Evolutionary conservation across 92 coral and sea anemone genomes (phyloP), one percentile per base, ranked within the genome.

Genomic region (Actinernus sp.): DNA sequence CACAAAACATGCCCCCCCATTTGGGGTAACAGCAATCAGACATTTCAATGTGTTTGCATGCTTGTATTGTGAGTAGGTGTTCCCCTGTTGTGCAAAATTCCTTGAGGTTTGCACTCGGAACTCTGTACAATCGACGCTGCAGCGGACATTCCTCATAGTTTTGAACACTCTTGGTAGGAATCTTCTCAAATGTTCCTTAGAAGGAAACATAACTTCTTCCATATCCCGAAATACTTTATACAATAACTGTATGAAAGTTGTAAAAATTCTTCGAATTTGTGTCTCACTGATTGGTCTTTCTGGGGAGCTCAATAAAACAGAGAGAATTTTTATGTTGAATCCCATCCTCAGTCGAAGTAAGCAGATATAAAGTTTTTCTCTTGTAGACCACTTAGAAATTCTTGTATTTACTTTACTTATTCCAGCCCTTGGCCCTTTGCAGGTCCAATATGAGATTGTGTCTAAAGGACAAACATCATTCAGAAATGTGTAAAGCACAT

Each of bases 121-220:
- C 67, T 78, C 91, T 1, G 85, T 85, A 59, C 86, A 77, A 59
- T 85, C 78, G 37, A 85, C 76, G 66, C 67, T 62, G 72, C 91
- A 85, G 38, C 91, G 55, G 32, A 84, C 62, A 34, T 85, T 85
- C 58, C 44, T 70, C n/a, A 77, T 41, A 31, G 91, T 62, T 50
- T 85, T 85, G 45, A 85, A 85, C 21, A 85, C 85, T 63, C 58
- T 77, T 4, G 91, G 91, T 1, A 77, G 65, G 26, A 70, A 84
- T 36, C 31, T 52, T n/a, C 58, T 50, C 21, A 71, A 58, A 3
- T 45, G 61, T 8, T 69, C 56, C 37, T 63, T 77, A 45, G 41
- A 25, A 13, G 85, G 91, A 62, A 85, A 85, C 70, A 78, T 61
- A 14, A 55, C 54, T 31, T 7, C 32, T 40, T 85, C 29, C 74